Conservation (phyloP, 1,140 invertebrate genomes). For the Lasioglossum albipes region DNA sequence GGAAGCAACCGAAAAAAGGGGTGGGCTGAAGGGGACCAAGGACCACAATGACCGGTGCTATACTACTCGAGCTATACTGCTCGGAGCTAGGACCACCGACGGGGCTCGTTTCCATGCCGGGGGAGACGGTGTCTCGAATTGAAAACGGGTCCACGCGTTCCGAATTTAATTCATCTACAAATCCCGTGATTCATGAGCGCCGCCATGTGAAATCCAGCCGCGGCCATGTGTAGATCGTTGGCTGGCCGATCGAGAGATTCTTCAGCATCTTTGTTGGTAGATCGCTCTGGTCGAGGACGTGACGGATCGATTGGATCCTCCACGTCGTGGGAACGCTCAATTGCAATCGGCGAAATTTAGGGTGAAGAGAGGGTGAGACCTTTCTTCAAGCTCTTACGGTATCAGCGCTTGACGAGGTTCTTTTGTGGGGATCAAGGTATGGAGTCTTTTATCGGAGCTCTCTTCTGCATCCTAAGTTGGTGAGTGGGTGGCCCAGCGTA, state of each 20-base stretch:
- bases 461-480: too few relatives aligned
- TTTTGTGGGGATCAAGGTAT: too few relatives aligned
- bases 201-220: slow-evolving; percentile 52
- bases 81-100: slow-evolving; percentile 71
- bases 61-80: slow-evolving; percentile 65
- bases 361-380: too few relatives aligned
- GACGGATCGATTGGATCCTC: slow-evolving; percentile 19
- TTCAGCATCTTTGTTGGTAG: background rate
- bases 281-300: background rate
- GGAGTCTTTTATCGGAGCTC: too few relatives aligned
- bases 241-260: too few relatives aligned
- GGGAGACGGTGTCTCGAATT: slow-evolving; percentile 73
- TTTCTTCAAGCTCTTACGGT: too few relatives aligned
- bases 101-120: slow-evolving; percentile 55
- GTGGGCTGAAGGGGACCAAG: slow-evolving; percentile 28
- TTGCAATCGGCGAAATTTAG: slow-evolving; percentile 26
- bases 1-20: slow-evolving; percentile 38
- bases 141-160: slow-evolving; percentile 68
- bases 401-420: too few relatives aligned
- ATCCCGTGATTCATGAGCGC: slow-evolving; percentile 76
- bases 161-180: slow-evolving; percentile 76
- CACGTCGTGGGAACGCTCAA: slow-evolving; percentile 32
- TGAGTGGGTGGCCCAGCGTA: too few relatives aligned
- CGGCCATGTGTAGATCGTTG: background rate
- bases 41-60: slow-evolving; percentile 73